Evolutionary conservation across 2,888 invertebrate species (phyloP), one percentile per base, ranked within the genome.

Genomic region (Lepidonotus clava): DNA sequence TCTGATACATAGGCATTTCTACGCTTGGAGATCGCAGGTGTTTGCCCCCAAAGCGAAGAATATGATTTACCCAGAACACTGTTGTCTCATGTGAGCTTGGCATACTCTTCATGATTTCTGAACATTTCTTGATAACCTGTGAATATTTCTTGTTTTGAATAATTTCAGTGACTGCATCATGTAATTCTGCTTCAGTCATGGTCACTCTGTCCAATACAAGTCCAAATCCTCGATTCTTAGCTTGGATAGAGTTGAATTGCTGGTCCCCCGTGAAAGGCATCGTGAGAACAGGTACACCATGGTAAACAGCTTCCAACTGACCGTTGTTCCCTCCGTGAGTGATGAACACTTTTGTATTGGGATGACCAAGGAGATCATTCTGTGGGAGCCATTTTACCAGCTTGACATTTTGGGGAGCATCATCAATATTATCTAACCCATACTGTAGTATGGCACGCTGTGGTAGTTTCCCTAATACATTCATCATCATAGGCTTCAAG

Each of bases 251-350:
- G 36, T 76, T 76, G 38, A 24, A 76, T 21, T 76, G 76, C 18
- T 83, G 83, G 32, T 83, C 83, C n/a, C 11, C 36, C 41, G 46
- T 83, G 5, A 83, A 18, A 18, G 46, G 46, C 1, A 83, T 83
- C 21, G 24, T 32, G 18, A 83, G 14, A 41, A 83, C 46, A 41
- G 83, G 83, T 0, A 83, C 83, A 2, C 83, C 83, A 51, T 83
- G 51, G n/a, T 51, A 46, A 2, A 83, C 51, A 18, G 83, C 83
- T n/a, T 83, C 83, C n/a, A 28, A 46, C n/a, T 83, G 83, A 41
- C 83, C 83, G 46, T 83, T 83, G 83, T 41, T 83, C 18, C 83
- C 83, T 6, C 83, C 83, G 32, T 83, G 83, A 8, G 51, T 83
- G 14, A 83, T 83, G 28, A 83, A 83, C 0, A 83, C 18, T 32